A percentile compares a stretch with the other conserved stretches of the same genome.
phyloP scores from a whole-genome alignment of 2,888 invertebrate species.

The Drosophila mimica region DNA sequence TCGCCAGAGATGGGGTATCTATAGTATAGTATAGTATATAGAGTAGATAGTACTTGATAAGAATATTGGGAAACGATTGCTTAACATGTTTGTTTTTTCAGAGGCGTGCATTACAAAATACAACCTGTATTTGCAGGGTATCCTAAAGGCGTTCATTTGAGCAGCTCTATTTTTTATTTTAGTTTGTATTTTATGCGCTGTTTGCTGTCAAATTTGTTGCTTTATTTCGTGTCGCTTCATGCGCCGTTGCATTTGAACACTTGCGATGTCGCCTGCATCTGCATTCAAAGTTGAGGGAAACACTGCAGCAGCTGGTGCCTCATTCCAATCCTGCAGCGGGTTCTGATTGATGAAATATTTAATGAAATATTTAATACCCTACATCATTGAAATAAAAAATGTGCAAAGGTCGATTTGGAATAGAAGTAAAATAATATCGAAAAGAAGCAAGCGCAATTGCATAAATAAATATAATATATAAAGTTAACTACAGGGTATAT shows the following conservation, averaged over 20 bases:
- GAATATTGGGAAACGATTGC: not conserved
- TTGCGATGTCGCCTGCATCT: conserved; percentile 59
- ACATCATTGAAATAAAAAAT: not conserved
- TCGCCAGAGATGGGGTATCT: not conserved
- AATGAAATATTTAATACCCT: conserved; percentile 3
- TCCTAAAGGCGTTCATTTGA: not conserved
- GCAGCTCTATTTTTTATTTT: not conserved
- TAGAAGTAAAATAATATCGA: not conserved
- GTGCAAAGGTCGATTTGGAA: not conserved
- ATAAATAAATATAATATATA: not conserved
- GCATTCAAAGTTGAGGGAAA: conserved; percentile 43
- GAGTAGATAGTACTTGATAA: not conserved
- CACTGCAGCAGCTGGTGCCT: conserved; percentile 22
- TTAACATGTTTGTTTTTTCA: not conserved
- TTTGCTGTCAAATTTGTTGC: conserved; percentile 56
- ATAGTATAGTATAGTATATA: not conserved
- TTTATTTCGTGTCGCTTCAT: conserved; percentile 66
- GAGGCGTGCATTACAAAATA: not conserved
- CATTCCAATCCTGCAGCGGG: conserved; percentile 41
- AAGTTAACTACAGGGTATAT: conserved; percentile 3
- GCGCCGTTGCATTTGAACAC: conserved; percentile 72
- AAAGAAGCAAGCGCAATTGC: not conserved
- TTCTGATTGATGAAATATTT: not conserved
- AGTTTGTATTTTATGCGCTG: conserved; percentile 24
- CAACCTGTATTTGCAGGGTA: not conserved